Evolutionary conservation across 1,140 invertebrate species (phyloP), one percentile per base, ranked within the genome.

Genomic region (Chironomus striatipennis): DNA sequence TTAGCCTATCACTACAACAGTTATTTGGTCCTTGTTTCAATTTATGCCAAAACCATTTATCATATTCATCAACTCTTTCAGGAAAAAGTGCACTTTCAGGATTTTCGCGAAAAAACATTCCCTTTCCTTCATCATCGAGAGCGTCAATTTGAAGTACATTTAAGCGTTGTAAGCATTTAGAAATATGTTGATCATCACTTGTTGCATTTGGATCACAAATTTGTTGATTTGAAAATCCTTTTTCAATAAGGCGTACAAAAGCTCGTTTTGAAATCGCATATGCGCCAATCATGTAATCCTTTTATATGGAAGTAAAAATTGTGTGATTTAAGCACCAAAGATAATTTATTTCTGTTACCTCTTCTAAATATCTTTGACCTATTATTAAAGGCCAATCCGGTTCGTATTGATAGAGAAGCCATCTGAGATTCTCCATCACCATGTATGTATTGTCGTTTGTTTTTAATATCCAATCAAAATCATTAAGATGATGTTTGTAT

Each of bases 281-380:
- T 1, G 93, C 93, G 15, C 94, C 94, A 80, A 92, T 94, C 93
- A 96, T 95, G 81, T 96, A 96, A 0, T 94, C 94, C 83, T 93
- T 34, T 34, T 5, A 89, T 7, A 8, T 12, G 1, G 1, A 18
- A 24, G 74, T 24, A 15, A 7, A 1, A 24, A 64, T 73, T 57
- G 7, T 57, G n/a, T 3, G 2, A 77, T 77, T 77, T 77, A 76
- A 77, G n/a, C n/a, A n/a, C n/a, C n/a, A n/a, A n/a, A n/a, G n/a
- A 77, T 75, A 73, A 75, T 77, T 75, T 43, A 43, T 70, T 12
- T 57, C 74, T 75, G 43, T 64, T 73, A 65, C 73, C 76, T 70
- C 65, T 9, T 20, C 65, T 18, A n/a, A 90, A 79, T 93, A 92
- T 43, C 87, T 82, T 78, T 92, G 93, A 0, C 94, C 94, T 79